Evolutionary conservation across 2,113 vertebrate species (phyloP).

Genomic region (Chrysochloris asiatica): DNA sequence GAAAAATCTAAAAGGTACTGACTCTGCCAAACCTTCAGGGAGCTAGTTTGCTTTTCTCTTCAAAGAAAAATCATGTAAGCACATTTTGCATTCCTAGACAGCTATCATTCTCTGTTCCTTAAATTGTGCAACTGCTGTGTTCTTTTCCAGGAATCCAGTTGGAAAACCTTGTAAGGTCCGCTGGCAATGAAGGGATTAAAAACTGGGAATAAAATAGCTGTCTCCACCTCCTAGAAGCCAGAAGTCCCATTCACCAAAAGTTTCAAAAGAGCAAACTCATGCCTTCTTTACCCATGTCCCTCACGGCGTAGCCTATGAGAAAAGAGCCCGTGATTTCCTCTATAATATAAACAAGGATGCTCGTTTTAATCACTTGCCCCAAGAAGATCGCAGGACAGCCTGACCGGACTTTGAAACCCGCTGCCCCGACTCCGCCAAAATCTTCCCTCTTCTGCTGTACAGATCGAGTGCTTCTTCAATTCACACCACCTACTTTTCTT

Average conservation of each 20-base stretch:
- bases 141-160: slow-evolving; percentile 51
- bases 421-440: slow-evolving; percentile 21
- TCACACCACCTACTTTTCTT: slow-evolving; percentile 1
- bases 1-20: slow-evolving; percentile 42
- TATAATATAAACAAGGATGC: slow-evolving; percentile 36
- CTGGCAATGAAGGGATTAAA: slow-evolving; percentile 74
- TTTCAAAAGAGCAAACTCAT: slow-evolving; percentile 63
- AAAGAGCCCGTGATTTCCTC: slow-evolving; percentile 24
- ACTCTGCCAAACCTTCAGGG: slow-evolving; percentile 29
- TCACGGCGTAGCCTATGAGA: slow-evolving; percentile 4
- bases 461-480: neutral
- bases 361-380: slow-evolving; percentile 43
- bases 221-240: slow-evolving; percentile 68
- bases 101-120: slow-evolving; percentile 53
- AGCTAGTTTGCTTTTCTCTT: slow-evolving; percentile 50
- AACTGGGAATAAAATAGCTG: slow-evolving; percentile 32
- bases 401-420: neutral
- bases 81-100: slow-evolving; percentile 76
- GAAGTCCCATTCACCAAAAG: slow-evolving; percentile 61
- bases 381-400: neutral
- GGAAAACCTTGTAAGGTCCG: slow-evolving; percentile 49
- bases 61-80: slow-evolving; percentile 44
- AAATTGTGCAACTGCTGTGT: slow-evolving; percentile 13
- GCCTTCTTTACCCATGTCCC: slow-evolving; percentile 6
- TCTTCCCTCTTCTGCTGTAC: neutral